Conservation (phyloP, 2,113 vertebrate species). For the Trematomus loennbergii region DNA sequence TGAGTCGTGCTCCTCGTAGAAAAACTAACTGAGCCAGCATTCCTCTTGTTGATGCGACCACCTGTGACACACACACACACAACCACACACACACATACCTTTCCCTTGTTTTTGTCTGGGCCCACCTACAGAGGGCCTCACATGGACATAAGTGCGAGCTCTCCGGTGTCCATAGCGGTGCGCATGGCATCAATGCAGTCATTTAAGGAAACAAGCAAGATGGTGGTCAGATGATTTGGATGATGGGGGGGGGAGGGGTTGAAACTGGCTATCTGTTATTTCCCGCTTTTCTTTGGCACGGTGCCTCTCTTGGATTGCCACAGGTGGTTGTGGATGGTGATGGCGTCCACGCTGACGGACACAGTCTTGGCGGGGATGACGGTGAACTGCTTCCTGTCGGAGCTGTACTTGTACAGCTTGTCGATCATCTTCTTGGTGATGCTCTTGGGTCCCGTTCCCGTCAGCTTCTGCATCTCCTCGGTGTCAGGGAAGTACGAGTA, state of each 20-base stretch:
- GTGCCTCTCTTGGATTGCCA: constrained; percentile 92
- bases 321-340: constrained; percentile 96
- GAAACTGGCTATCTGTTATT: constrained; percentile 62
- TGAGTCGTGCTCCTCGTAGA: constrained; percentile 60
- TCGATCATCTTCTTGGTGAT: constrained; percentile 98
- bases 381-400: constrained; percentile 97
- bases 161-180: constrained; percentile 11
- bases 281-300: constrained; percentile 89
- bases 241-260: neutral
- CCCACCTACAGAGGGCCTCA: constrained; percentile 23
- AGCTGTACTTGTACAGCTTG: constrained; percentile 98
- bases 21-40: constrained; percentile 53
- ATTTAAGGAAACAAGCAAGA: constrained; percentile 60
- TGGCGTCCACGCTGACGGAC: constrained; percentile 96
- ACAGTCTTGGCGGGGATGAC: constrained; percentile 97
- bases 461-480: constrained; percentile 93
- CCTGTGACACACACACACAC: neutral
- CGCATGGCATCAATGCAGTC: constrained; percentile 47
- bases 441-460: constrained; percentile 92
- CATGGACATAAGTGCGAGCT: constrained; percentile 3
- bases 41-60: constrained; percentile 49
- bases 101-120: constrained; percentile 23
- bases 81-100: neutral
- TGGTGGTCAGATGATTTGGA: constrained; percentile 35
- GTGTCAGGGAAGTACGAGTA: constrained; percentile 94